Base-by-base conservation (phyloP, 2,888 invertebrate genomes). In the Pycnomerus fuliginosus region DNA sequence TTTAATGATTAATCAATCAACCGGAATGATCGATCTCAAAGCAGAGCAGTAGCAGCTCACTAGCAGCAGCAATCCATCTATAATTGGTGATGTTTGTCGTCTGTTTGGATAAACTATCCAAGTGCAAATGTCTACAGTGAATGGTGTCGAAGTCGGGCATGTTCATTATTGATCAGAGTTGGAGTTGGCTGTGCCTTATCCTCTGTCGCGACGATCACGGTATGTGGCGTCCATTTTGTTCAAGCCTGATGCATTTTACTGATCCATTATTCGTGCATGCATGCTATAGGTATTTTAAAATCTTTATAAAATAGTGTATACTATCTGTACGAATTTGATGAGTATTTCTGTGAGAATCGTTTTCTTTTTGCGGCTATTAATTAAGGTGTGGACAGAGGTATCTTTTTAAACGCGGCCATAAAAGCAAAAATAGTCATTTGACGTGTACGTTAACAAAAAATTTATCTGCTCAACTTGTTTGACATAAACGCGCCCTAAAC, bases 101-200 rank as follows among this genome's bases (percentile, higher is more conserved):
- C 35, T 52, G 53, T 52, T 52, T 52, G 45, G 43, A 50, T 52
- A 51, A 52, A 52, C 50, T 53, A 48, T 34, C 46, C 52, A 35
- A 52, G 55, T 54, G 52, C 52, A 58, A 59, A 59, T 56, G 60
- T 58, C 56, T 58, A 55, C 52, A 58, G 53, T 51, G 59, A 59
- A 52, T 57, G 56, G 49, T 59, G 60, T 61, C 61, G 61, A 65
- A 66, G 63, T 67, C 61, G 60, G 62, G 62, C 65, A 63, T 69
- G 67, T 70, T 69, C 68, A 69, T 70, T 71, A 71, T 71, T 70
- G 70, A 71, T 71, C 68, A 69, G 65, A 55, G 61, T 54, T 55
- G 56, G 65, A 55, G 61, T 54, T 55, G 56, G 61, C 60, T 62
- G 52, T 65, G 66, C 68, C 70, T 69, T 69, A 68, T 66, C 60